These are phyloP conservation scores for Regulus satrapa DNA, from an alignment of 2,113 vertebrate genomes.

Conservation along the genomic window DNA sequence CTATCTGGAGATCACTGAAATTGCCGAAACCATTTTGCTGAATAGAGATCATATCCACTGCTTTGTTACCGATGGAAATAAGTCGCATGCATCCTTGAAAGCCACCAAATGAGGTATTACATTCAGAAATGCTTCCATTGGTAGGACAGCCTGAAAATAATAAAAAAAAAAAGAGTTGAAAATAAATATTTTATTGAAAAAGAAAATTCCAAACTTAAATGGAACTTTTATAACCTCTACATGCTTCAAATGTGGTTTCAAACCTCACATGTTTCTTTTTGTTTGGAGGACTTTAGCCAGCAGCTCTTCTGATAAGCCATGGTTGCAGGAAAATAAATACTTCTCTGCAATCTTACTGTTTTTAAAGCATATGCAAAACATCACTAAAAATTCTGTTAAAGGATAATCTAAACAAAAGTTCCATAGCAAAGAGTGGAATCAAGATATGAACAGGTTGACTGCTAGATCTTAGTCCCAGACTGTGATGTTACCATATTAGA, in stretches of 20 bases:
- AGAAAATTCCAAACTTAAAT: background rate
- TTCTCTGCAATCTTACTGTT: background rate
- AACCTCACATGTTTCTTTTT: too few relatives aligned
- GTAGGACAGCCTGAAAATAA: conserved; percentile 83
- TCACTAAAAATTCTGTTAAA: background rate
- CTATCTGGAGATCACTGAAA: conserved; percentile 90
- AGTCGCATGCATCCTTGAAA: conserved; percentile 93
- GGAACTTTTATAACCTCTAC: background rate
- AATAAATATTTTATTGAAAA: background rate
- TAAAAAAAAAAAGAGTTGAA: background rate
- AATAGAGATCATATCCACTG: conserved; percentile 85
- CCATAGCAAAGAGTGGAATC: background rate
- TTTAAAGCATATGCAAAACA: background rate
- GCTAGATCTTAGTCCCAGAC: background rate
- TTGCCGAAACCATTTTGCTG: conserved; percentile 85
- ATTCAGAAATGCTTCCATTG: conserved; percentile 66
- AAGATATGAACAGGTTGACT: background rate
- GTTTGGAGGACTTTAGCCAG: background rate
- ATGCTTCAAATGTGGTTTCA: background rate
- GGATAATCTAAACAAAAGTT: background rate
- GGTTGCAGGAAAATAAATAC: background rate
- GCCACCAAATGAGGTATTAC: conserved; percentile 74
- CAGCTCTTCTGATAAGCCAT: background rate
- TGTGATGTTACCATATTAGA: background rate
- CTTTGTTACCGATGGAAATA: conserved; percentile 74